Percentiles rank a stretch among this genome's conserved stretches.
Evolutionary conservation across 1,140 invertebrate genomes (phyloP).

Genomic region (Drosophila auraria): DNA sequence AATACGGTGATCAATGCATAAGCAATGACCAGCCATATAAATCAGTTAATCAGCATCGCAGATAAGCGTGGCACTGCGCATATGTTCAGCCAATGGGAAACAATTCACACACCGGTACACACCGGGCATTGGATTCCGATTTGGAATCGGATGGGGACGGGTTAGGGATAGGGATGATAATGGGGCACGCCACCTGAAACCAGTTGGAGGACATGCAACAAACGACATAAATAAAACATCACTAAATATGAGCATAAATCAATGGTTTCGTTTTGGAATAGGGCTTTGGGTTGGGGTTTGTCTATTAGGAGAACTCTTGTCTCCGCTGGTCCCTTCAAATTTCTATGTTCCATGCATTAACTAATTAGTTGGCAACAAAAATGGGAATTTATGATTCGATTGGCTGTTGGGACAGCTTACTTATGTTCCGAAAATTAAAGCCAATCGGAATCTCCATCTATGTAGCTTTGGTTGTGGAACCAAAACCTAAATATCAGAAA

Average conservation of each 20-base stretch:
- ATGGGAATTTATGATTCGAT: slow-evolving; percentile 6
- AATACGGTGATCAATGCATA: slow-evolving; percentile 76
- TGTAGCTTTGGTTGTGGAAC: neutral
- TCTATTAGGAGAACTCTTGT: slow-evolving; percentile 19
- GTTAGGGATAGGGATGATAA: slow-evolving; percentile 12
- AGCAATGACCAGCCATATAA: slow-evolving; percentile 75
- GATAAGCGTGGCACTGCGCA: slow-evolving; percentile 56
- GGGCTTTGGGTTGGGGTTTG: neutral
- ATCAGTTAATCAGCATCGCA: slow-evolving; percentile 80
- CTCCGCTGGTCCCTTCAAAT: slow-evolving; percentile 28
- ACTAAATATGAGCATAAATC: slow-evolving; percentile 79
- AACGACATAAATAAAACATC: slow-evolving; percentile 60
- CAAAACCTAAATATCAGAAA: neutral
- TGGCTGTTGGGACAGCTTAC: neutral
- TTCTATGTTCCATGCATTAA: slow-evolving; percentile 55
- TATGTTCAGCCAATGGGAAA: slow-evolving; percentile 57
- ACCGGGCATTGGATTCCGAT: slow-evolving; percentile 12
- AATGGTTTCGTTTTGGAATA: slow-evolving; percentile 39
- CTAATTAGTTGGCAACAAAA: slow-evolving; percentile 56
- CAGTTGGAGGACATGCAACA: slow-evolving; percentile 59
- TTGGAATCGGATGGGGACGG: neutral
- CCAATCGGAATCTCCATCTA: neutral
- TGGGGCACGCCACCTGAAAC: slow-evolving; percentile 58
- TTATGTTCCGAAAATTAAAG: neutral
- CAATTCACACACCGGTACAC: slow-evolving; percentile 32